Conservation (phyloP, 1,140 invertebrate species). For the Drosophila truncata region DNA sequence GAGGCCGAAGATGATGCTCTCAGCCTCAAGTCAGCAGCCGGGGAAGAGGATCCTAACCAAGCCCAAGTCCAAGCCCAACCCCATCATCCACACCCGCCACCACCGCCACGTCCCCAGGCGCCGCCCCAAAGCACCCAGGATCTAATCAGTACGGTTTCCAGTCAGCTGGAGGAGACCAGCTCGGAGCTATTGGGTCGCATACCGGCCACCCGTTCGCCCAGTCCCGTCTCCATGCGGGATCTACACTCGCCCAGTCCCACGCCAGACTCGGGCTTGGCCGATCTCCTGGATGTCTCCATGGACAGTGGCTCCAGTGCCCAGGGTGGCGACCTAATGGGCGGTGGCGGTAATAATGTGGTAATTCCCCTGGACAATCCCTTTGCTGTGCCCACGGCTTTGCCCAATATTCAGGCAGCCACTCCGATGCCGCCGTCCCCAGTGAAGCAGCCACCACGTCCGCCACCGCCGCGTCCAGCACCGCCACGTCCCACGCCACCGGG, state of each 20-base stretch:
- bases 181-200: constrained; percentile 93
- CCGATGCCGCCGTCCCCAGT: constrained; percentile 57
- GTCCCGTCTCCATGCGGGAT: constrained; percentile 92
- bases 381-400: constrained; percentile 73
- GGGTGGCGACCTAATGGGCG: constrained; percentile 57
- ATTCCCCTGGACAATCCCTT: constrained; percentile 73
- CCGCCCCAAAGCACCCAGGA: constrained; percentile 92
- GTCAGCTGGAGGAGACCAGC: constrained; percentile 94
- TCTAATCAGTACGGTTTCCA: constrained; percentile 93
- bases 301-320: constrained; percentile 73
- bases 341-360: neutral
- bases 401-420: constrained; percentile 66
- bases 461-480: constrained; percentile 85
- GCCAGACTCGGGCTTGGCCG: constrained; percentile 88
- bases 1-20: constrained; percentile 79
- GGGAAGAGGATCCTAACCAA: constrained; percentile 69
- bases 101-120: constrained; percentile 87
- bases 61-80: constrained; percentile 62
- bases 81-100: constrained; percentile 86
- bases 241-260: constrained; percentile 94
- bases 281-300: constrained; percentile 87
- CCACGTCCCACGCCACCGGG: constrained; percentile 85
- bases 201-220: constrained; percentile 92
- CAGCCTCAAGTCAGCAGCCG: constrained; percentile 72
- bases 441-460: constrained; percentile 74